Evolutionary conservation across 2,113 vertebrate species (phyloP), one percentile per base, ranked within the genome.

Genomic region (Eulacestoma nigropectus): DNA sequence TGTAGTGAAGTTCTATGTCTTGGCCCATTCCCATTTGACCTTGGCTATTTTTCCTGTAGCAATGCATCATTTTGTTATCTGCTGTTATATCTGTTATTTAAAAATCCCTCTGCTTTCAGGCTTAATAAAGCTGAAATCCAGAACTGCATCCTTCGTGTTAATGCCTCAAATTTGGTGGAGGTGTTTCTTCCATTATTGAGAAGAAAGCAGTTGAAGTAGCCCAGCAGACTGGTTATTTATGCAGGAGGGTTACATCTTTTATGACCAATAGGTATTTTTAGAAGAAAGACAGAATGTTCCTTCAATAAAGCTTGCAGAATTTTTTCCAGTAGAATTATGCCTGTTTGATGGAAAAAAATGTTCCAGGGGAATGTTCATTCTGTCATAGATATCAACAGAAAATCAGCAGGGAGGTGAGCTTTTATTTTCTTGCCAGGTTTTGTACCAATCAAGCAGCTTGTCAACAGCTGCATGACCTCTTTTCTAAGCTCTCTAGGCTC

Each of bases 251-350:
- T 76, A 89, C 52, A 50, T 88, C 87, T 90, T 91, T 77, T 86
- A 86, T 49, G 75, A 86, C 68, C 72, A 92, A 37, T 20, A 81
- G 44, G 56, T 94, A 93, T 95, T 95, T 96, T 96, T 96, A 96
- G 95, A 94, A 83, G 78, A 90, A 83, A 95, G 82, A 93, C 93
- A 92, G 83, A 94, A 88, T 94, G 94, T 94, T 96, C 92, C 76
- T 94, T 93, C 72, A 88, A 12, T 60, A 90, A 67, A 86, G 44
- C 39, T 80, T 86, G 76, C 52, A 92, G 60, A 77, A 10, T 56
- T 94, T 96, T 94, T 95, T 96, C 87, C 93, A 55, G 4, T 46
- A 84, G 79, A 56, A 42, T 0, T 55, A 87, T 91, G 70, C 37
- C 63, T 94, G 47, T 94, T 92, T 90, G 87, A 78, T 90, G 95